Conservation (phyloP, 1,140 invertebrate genomes). For the Conus betulinus region DNA sequence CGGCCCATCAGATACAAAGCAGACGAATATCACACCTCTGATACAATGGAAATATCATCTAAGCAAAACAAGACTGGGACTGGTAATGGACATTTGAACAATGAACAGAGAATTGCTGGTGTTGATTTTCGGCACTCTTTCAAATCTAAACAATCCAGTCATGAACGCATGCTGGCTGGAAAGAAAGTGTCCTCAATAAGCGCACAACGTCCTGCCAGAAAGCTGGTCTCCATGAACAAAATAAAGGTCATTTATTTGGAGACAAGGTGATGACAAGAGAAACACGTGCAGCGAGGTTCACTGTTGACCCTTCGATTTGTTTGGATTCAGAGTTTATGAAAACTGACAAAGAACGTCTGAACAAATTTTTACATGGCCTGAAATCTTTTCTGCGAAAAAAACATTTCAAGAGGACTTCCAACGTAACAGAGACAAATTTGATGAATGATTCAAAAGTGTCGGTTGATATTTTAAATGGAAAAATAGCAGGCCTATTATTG, state of each 20-base stretch:
- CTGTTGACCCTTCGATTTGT: not conserved
- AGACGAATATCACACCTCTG: not conserved
- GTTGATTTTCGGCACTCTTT: not conserved
- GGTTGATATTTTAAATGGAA: not conserved
- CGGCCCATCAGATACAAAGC: not conserved
- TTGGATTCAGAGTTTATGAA: not conserved
- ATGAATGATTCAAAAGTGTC: not conserved
- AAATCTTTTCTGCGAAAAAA: not conserved
- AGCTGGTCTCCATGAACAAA: not conserved
- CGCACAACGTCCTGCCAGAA: not conserved
- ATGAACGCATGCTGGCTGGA: not conserved
- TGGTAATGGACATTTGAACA: not conserved
- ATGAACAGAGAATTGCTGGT: not conserved
- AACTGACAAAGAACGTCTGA: not conserved
- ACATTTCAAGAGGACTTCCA: not conserved
- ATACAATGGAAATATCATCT: not conserved
- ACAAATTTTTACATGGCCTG: not conserved
- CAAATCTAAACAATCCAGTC: too few species aligned
- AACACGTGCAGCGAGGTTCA: not conserved
- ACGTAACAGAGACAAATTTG: too few species aligned
- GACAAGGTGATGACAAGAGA: not conserved
- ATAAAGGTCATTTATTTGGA: not conserved
- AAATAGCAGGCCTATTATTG: not conserved
- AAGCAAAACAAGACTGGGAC: not conserved
- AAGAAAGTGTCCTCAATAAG: not conserved